Conservation (phyloP, 2,113 vertebrate genomes). For the Muntiacus reevesi region DNA sequence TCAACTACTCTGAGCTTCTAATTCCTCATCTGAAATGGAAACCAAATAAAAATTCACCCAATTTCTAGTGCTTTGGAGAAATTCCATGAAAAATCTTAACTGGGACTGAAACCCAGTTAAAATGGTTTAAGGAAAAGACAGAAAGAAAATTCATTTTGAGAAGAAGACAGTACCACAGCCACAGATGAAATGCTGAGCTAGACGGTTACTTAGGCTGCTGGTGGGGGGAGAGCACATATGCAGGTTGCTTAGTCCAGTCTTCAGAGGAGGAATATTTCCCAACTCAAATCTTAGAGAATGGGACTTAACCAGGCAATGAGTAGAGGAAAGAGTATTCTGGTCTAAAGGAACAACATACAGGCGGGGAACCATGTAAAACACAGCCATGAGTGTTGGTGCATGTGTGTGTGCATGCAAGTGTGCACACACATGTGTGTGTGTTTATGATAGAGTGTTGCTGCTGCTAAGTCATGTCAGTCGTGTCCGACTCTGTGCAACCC, state of each 20-base stretch:
- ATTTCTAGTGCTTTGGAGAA: neutral
- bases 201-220: neutral
- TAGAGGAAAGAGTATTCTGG: neutral
- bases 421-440: too few relatives aligned
- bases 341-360: neutral
- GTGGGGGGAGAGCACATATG: accelerated
- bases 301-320: too few relatives aligned
- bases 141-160: neutral
- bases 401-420: neutral
- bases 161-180: neutral
- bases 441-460: neutral
- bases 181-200: neutral
- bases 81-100: neutral
- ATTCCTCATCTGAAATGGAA: neutral
- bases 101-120: neutral
- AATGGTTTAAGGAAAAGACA: neutral
- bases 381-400: neutral
- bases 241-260: neutral
- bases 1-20: neutral
- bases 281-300: neutral
- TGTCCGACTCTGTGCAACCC: too few relatives aligned
- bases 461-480: too few relatives aligned
- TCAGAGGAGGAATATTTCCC: neutral
- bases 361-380: neutral
- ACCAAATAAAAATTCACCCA: neutral